These are phyloP conservation scores for Choristoneura rosaceana DNA, from an alignment of 2,888 invertebrate genomes.

Conservation along the genomic window DNA sequence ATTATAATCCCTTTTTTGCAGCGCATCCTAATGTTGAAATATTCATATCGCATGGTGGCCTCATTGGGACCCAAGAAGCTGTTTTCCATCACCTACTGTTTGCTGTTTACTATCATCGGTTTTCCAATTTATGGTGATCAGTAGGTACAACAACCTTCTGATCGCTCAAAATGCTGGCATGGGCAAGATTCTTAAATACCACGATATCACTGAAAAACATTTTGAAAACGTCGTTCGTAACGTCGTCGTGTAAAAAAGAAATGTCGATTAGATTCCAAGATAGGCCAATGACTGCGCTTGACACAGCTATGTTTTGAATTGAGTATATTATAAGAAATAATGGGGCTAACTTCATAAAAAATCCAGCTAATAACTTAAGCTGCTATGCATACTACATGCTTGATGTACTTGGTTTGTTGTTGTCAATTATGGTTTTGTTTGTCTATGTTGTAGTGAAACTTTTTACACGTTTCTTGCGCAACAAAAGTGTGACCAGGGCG, in stretches of 20 bases:
- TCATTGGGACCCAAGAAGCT: constrained; percentile 87
- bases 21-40: constrained; percentile 85
- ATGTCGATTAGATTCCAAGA: constrained; percentile 81
- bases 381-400: constrained; percentile 72
- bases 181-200: constrained; percentile 72
- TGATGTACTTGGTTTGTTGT: constrained; percentile 72
- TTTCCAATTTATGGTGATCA: constrained; percentile 83
- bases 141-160: constrained; percentile 77
- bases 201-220: constrained; percentile 72
- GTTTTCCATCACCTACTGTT: no score
- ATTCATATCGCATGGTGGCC: constrained; percentile 89
- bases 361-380: constrained; percentile 74
- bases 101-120: constrained; percentile 84
- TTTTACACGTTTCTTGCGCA: constrained; percentile 22
- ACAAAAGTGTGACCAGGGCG: constrained; percentile 4
- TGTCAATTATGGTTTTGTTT: constrained; percentile 44
- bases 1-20: constrained; percentile 50
- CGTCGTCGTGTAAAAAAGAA: no score
- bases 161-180: constrained; percentile 71
- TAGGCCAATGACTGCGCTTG: constrained; percentile 78
- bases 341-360: constrained; percentile 81
- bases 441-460: constrained; percentile 47
- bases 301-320: constrained; percentile 84
- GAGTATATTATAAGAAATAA: constrained; percentile 85
- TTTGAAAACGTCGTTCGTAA: constrained; percentile 64